Conservation (phyloP, 2,797 vertebrate genomes). For the Poecilia velifera region DNA sequence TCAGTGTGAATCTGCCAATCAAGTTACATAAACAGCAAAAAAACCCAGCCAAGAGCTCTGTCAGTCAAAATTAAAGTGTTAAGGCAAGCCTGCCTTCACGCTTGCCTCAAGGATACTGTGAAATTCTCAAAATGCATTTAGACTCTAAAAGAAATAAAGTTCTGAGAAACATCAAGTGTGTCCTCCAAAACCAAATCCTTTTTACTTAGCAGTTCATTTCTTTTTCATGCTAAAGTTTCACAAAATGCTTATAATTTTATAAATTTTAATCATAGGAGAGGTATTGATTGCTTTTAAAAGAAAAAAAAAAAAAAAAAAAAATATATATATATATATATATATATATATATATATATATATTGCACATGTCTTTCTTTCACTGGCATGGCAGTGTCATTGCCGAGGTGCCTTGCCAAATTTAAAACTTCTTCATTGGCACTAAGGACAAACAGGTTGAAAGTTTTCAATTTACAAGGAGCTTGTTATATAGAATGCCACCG, state of each 20-base stretch:
- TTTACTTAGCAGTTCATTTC: not conserved
- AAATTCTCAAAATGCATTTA: conserved; percentile 23
- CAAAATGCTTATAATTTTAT: not conserved
- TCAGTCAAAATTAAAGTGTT: conserved; percentile 53
- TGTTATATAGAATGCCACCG: not conserved
- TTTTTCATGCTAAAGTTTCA: not conserved
- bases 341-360: not conserved
- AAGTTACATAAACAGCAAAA: conserved; percentile 39
- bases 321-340: no score
- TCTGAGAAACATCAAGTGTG: conserved; percentile 7
- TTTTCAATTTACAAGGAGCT: not conserved
- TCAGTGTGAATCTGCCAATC: conserved; percentile 46
- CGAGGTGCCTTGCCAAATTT: not conserved
- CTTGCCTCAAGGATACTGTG: conserved; percentile 29
- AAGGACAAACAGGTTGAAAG: not conserved
- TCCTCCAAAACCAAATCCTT: conserved; percentile 5
- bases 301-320: no score
- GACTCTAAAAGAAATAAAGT: conserved; percentile 15
- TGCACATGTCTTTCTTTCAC: not conserved
- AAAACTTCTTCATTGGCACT: not conserved
- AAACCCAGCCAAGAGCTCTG: conserved; percentile 45
- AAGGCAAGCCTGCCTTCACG: conserved; percentile 18
- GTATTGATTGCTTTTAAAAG: not conserved
- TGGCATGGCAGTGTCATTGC: not conserved
- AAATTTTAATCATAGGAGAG: not conserved